These are phyloP conservation scores for Brachionus asplanchnoidis DNA, from an alignment of 1,140 invertebrate genomes.

Conservation along the genomic window DNA sequence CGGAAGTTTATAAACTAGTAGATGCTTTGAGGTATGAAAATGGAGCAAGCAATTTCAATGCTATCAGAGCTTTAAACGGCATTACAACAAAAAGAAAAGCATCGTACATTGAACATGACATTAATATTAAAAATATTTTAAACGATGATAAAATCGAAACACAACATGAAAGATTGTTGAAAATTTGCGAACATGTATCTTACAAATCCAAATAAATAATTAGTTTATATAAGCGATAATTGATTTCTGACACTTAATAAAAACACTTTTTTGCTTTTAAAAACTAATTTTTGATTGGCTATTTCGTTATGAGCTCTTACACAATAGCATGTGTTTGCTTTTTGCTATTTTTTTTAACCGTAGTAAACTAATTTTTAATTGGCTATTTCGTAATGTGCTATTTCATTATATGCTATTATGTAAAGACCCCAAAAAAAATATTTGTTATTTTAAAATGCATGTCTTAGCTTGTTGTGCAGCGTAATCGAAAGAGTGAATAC, in stretches of 20 bases:
- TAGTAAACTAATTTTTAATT: not conserved
- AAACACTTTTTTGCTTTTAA: not conserved
- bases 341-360: too few relatives aligned
- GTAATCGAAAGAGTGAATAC: too few relatives aligned
- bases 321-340: too few relatives aligned
- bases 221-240: not conserved
- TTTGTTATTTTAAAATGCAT: too few relatives aligned
- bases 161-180: not conserved
- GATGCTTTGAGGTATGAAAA: not conserved
- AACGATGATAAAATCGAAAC: not conserved
- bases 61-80: not conserved
- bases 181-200: not conserved
- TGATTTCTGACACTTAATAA: not conserved
- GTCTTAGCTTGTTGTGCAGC: too few relatives aligned
- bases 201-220: not conserved
- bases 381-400: not conserved
- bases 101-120: not conserved
- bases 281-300: not conserved
- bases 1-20: not conserved
- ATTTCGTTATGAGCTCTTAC: too few relatives aligned
- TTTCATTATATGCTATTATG: not conserved
- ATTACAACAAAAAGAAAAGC: not conserved
- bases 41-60: not conserved
- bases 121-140: not conserved
- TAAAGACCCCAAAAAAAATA: not conserved